Base-by-base conservation (phyloP, 1,140 invertebrate genomes). In the Apis cerana region DNA sequence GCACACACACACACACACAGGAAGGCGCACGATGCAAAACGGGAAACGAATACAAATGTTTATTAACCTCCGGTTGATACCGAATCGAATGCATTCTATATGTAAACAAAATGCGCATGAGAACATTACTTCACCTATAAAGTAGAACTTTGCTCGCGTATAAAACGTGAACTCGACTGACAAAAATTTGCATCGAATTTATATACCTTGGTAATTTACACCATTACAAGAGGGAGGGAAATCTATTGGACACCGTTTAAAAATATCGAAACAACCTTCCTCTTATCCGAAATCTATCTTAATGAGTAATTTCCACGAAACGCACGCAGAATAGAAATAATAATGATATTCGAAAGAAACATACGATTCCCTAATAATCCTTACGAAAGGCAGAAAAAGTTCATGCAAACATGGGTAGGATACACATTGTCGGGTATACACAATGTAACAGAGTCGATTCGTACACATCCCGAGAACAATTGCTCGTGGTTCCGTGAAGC, bases 391-490 rank as follows among this genome's bases (percentile, higher is more conserved):
- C 4, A 43, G 33, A 43, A 43, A 43, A 52, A 10, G 23, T n/a
- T 77, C 50, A 21, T 52, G 76, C 15, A 19, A 50, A 19, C 43
- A 11, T 10, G 19, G 33, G 50, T 4, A 4, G 33, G 21, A 3
- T n/a, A 8, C 1, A 10, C 43, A 54, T 27, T 56, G 56, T 48
- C n/a, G n/a, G 23, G 2, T 21, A 13, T 15, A 13, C 11, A 43
- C 64, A 69, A 69, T 78, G 50, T 59, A 78, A n/a, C 13, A 62
- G 33, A 52, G 52, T 48, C 65, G 70, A 48, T 65, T 56, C 70
- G 27, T 52, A 43, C 23, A 59, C 48, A 52, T 62, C 48, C 70
- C 21, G 70, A 80, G 70, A 80, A 80, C 80, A 82, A 82, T 82
- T 59, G 23, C n/a, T 17, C 64, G 52, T 21, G 56, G 11, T 43